Evolutionary conservation across 2,113 vertebrate species (phyloP), one percentile per base, ranked within the genome.

Genomic region (Neotragus pygmaeus): DNA sequence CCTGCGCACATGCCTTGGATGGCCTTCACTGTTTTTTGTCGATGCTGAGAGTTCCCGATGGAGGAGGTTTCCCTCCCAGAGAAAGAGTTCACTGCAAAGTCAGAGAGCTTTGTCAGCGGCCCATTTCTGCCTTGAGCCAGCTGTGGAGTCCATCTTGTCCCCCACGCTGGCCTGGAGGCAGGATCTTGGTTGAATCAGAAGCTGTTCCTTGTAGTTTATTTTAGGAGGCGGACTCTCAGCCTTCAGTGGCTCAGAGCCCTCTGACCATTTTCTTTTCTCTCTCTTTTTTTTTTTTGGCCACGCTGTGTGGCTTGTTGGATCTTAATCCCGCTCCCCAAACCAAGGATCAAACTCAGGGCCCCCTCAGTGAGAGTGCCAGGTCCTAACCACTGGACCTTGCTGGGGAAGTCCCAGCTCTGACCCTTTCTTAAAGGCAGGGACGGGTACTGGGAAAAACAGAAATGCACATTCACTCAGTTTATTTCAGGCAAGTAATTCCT

Each of bases 41-140:
- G 3, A 6, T 16, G 15, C 33, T 0, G 4, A 82, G 86, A 75
- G 39, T 39, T 36, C 15, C 53, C 21, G 27, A 0, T 11, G 1
- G 8, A 45, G 66, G 51, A 83, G 10, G n/a, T 58, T 60, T 57
- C 33, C 66, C 60, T 49, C 51, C 17, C 10, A 45, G 30, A 80
- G 45, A 47, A 78, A 57, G 49, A 25, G 25, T 15, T 21, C 30
- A 8, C 33, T 16, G 5, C 36, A 36, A 82, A 49, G 75, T n/a
- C 14, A 12, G 0, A n/a, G 1, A 19, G 53, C 70, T 49, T 11
- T 43, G 47, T 55, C 33, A 6, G 12, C 4, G 47, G 27, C 53
- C 53, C 4, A 36, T 81, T 73, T 19, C 45, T 62, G 27, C 39
- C 39, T 66, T 33, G 33, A 19, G 2, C 45, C 13, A 8, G 1